Percentiles rank a stretch among this genome's conserved stretches.
Conservation (phyloP, 2,888 invertebrate species). For the Rhamnusium bicolor region DNA sequence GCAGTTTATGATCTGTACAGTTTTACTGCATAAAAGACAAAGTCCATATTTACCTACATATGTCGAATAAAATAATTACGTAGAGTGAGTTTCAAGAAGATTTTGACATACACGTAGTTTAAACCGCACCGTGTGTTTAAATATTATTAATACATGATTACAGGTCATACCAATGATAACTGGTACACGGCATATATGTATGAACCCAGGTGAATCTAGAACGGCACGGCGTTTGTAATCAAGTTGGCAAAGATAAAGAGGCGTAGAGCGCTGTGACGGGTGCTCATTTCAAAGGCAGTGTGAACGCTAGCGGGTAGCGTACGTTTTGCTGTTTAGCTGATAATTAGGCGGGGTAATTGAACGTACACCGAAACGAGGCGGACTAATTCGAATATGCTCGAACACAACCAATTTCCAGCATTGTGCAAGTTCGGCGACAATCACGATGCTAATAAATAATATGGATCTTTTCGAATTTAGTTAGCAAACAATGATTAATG, state of each 20-base stretch:
- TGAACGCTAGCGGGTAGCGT: conserved; percentile 53
- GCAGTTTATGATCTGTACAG: no score
- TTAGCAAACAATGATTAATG: not conserved
- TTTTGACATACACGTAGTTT: conserved; percentile 19
- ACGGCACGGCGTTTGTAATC: not conserved
- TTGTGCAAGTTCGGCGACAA: conserved; percentile 65
- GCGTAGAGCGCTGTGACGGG: conserved; percentile 32
- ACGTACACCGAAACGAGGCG: conserved; percentile 60
- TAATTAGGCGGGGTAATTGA: conserved; percentile 68
- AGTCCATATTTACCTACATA: not conserved
- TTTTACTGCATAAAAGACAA: not conserved
- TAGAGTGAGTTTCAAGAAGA: conserved; percentile 27
- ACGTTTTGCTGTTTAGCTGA: conserved; percentile 66
- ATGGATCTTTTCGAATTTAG: conserved; percentile 30
- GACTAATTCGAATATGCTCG: conserved; percentile 52
- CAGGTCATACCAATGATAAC: conserved; percentile 52
- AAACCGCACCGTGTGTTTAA: conserved; percentile 38
- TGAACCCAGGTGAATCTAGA: conserved; percentile 15
- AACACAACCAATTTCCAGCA: conserved; percentile 58
- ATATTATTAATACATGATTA: conserved; percentile 64
- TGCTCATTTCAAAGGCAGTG: conserved; percentile 26
- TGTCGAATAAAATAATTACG: conserved; percentile 15
- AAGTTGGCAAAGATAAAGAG: conserved; percentile 38
- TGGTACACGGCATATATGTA: conserved; percentile 20
- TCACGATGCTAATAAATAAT: conserved; percentile 47